Evolutionary conservation across 2,888 invertebrate species (phyloP).

Genomic region (Ectemnius cavifrons): DNA sequence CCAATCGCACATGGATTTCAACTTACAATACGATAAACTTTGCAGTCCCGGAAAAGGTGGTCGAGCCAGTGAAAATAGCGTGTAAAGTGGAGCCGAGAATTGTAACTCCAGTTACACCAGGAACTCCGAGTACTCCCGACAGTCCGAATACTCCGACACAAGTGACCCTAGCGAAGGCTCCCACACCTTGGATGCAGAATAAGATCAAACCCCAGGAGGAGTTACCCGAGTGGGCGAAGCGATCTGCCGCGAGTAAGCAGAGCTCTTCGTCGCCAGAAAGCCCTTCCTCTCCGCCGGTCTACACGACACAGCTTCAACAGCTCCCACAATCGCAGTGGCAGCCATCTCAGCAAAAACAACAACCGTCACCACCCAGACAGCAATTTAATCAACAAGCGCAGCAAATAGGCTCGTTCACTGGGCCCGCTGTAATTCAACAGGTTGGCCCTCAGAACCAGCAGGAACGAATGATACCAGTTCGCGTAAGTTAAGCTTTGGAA

Average conservation of each 20-base stretch:
- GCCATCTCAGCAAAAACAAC: slow-evolving; percentile 35
- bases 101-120: slow-evolving; percentile 50
- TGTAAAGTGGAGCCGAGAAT: slow-evolving; percentile 65
- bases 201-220: slow-evolving; percentile 77
- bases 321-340: slow-evolving; percentile 49
- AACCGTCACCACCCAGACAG: slow-evolving; percentile 29
- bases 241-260: slow-evolving; percentile 60
- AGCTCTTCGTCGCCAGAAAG: slow-evolving; percentile 48
- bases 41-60: slow-evolving; percentile 50
- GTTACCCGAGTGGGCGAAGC: slow-evolving; percentile 79
- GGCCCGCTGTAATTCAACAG: slow-evolving; percentile 42
- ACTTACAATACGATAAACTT: neutral
- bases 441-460: slow-evolving; percentile 54
- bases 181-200: slow-evolving; percentile 81
- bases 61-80: slow-evolving; percentile 54
- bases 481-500: slow-evolving; percentile 30
- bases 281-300: slow-evolving; percentile 47
- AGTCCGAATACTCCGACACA: slow-evolving; percentile 72
- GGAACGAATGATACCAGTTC: slow-evolving; percentile 68
- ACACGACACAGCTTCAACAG: slow-evolving; percentile 34
- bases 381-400: slow-evolving; percentile 31
- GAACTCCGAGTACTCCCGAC: slow-evolving; percentile 67
- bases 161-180: slow-evolving; percentile 80
- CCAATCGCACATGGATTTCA: neutral
- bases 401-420: slow-evolving; percentile 21